A percentile compares a stretch with the other conserved stretches of the same genome.
These are phyloP conservation scores for Lycorma delicatula DNA, from an alignment of 1,140 invertebrate genomes.

Conservation along the genomic window DNA sequence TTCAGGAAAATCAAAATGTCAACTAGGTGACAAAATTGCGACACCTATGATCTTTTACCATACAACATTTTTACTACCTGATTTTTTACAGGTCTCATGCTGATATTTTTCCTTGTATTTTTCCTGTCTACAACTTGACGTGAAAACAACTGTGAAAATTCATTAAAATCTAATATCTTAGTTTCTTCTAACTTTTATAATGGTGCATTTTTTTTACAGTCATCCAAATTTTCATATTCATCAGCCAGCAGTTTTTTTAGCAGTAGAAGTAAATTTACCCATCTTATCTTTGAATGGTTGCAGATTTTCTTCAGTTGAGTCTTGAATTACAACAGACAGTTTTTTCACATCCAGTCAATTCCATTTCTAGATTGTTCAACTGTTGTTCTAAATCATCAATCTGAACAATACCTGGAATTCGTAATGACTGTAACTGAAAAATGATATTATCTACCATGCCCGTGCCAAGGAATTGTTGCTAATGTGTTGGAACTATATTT, in stretches of 20 bases:
- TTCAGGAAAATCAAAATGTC: slow-evolving; percentile 84
- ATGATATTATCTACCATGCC: no score
- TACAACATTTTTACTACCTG: slow-evolving; percentile 82
- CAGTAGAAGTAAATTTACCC: slow-evolving; percentile 59
- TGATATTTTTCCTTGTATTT: slow-evolving; percentile 53
- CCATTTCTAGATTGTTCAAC: slow-evolving; percentile 54
- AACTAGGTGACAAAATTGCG: slow-evolving; percentile 86
- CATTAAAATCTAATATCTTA: slow-evolving; percentile 64
- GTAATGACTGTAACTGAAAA: slow-evolving; percentile 54
- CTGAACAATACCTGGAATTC: slow-evolving; percentile 73
- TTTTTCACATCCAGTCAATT: slow-evolving; percentile 59
- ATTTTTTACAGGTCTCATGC: slow-evolving; percentile 52
- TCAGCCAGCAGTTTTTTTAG: no score
- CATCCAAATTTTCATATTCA: no score
- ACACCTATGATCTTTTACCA: slow-evolving; percentile 86
- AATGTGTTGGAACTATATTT: no score
- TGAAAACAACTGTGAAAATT: slow-evolving; percentile 85
- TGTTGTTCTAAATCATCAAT: slow-evolving; percentile 78
- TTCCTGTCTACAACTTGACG: slow-evolving; percentile 69
- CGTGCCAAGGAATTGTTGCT: no score
- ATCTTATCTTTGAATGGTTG: slow-evolving; percentile 87
- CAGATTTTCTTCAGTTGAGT: slow-evolving; percentile 55
- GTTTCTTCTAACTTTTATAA: slow-evolving; percentile 81
- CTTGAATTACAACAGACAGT: slow-evolving; percentile 58
- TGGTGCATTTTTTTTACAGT: no score